Evolutionary conservation across 2,113 vertebrate species (phyloP).

Genomic region (Platysteira castanea): DNA sequence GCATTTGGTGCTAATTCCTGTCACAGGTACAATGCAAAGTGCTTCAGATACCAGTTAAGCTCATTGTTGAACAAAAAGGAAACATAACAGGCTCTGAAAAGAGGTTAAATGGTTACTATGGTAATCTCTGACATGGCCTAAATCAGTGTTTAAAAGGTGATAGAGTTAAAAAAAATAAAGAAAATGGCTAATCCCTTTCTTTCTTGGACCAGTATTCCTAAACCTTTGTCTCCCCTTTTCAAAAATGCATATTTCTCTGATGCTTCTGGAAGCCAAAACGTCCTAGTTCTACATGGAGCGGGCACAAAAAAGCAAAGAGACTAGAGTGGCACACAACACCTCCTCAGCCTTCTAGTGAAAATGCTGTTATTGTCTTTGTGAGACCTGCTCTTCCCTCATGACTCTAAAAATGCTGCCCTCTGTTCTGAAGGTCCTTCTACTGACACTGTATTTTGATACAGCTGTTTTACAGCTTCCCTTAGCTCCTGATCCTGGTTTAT

Average conservation of each 20-base stretch:
- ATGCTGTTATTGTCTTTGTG: background rate
- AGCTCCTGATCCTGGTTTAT: background rate
- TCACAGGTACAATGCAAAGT: background rate
- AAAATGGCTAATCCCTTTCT: background rate
- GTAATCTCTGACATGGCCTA: conserved; percentile 39
- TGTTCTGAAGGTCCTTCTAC: background rate
- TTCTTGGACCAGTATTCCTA: background rate
- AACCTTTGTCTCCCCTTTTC: background rate
- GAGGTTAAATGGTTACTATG: conserved; percentile 60
- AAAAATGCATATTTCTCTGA: background rate
- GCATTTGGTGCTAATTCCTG: background rate
- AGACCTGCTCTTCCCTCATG: background rate
- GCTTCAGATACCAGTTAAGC: conserved; percentile 37
- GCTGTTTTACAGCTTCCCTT: background rate
- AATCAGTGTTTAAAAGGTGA: conserved; percentile 35
- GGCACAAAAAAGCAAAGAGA: background rate
- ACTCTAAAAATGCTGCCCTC: background rate
- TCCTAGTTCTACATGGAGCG: background rate
- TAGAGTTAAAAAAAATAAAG: background rate
- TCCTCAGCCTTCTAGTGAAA: background rate
- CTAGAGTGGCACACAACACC: fast-evolving
- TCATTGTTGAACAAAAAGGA: conserved; percentile 23
- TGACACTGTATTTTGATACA: background rate
- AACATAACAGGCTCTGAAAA: conserved; percentile 37
- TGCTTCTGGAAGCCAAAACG: background rate